phyloP scores from a whole-genome alignment of 1,140 invertebrate species.

The Drosophila setifemur region DNA sequence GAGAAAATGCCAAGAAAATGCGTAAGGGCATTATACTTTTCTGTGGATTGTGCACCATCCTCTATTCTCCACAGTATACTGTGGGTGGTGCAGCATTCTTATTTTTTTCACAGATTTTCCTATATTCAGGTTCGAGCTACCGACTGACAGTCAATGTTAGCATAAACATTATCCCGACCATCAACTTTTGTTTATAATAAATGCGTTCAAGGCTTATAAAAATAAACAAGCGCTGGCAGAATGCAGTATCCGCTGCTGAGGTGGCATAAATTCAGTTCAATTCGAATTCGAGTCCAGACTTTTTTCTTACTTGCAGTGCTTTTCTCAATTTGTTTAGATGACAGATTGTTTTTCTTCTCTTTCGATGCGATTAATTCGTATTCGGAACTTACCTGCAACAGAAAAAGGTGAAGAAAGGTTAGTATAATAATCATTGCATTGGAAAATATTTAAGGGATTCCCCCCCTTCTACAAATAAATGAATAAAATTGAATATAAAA shows the following conservation, averaged over 20 bases:
- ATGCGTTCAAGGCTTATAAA: conserved; percentile 30
- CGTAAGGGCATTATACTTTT: conserved; percentile 53
- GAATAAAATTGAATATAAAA: too few species aligned
- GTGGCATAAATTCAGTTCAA: neutral
- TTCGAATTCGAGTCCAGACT: conserved; percentile 11
- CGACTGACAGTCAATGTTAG: conserved; percentile 67
- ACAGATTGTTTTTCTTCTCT: neutral
- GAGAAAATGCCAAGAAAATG: conserved; percentile 60
- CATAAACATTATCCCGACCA: conserved; percentile 52
- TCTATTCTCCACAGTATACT: neutral
- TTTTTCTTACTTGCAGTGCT: conserved; percentile 9
- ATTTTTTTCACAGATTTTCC: neutral
- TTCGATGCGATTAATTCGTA: conserved; percentile 53
- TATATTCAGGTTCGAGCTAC: conserved; percentile 34
- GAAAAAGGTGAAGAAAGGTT: conserved; percentile 30
- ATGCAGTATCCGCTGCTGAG: conserved; percentile 10
- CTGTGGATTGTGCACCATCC: conserved; percentile 11
- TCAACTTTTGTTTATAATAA: conserved; percentile 46
- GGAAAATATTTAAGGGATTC: neutral
- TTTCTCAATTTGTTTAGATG: conserved; percentile 27
- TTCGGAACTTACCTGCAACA: conserved; percentile 60
- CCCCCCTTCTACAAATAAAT: too few species aligned
- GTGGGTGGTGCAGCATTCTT: neutral
- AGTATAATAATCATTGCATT: neutral
- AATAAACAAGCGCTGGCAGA: conserved; percentile 26